Evolutionary conservation across 2,888 invertebrate species (phyloP), one percentile per base, ranked within the genome.

Genomic region (Euplagia quadripunctaria): DNA sequence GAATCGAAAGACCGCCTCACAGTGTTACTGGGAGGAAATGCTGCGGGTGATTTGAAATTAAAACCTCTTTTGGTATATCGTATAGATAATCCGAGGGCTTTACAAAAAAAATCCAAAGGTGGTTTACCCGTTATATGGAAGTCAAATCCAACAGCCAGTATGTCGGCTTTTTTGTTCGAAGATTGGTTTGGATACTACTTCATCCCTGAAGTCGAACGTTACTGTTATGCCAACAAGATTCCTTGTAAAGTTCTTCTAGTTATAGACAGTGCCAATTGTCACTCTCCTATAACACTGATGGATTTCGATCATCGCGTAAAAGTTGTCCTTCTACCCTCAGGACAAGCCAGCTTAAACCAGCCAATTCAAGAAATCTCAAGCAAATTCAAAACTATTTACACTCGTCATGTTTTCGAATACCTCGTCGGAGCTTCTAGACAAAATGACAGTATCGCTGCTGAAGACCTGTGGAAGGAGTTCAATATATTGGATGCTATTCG

Each of bases 31-130:
- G 58, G 61, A 11, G 43, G 58, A 41, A 91, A 90, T 84, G 87
- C 87, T 46, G 79, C 76, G 52, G 90, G 89, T 70, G 87, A 87
- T 81, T 84, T 84, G 66, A 88, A 89, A 80, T 72, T 89, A 72
- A 90, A 90, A 84, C 90, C 90, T 55, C 78, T 91, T 68, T 79
- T 91, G 49, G 80, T 90, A 66, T 86, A 90, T 82, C 79, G 81
- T 52, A 84, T 84, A 42, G 85, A 86, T 79, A 90, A 88, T 85
- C 90, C 89, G 69, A 80, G 82, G 72, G 83, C 84, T 75, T 73
- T 90, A 41, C 87, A 87, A 83, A 82, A 84, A 70, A 74, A 82
- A 55, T 77, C 78, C 63, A 90, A 89, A 77, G 78, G 75, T 65
- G 70, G 81, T 75, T 81, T 90, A 41, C 89, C 88, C 49, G 89